phyloP scores from a whole-genome alignment of 2,797 vertebrate genomes.

The Salarias fasciatus region DNA sequence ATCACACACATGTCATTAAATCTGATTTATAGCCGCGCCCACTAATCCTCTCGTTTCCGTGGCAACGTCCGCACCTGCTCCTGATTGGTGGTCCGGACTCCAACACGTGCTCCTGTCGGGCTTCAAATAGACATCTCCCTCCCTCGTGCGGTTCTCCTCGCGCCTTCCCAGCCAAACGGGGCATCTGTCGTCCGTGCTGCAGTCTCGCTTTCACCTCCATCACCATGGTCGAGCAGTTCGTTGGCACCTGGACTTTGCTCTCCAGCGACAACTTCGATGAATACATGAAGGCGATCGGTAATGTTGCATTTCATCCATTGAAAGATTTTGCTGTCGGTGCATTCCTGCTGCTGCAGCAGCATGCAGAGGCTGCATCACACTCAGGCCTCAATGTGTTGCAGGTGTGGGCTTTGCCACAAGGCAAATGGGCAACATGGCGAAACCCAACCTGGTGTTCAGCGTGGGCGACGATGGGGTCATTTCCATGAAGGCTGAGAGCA shows the following conservation, averaged over 20 bases:
- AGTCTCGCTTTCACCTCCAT: background rate
- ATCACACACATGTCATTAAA: constrained; percentile 21
- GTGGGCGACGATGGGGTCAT: constrained; percentile 62
- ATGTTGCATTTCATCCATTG: background rate
- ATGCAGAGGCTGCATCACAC: background rate
- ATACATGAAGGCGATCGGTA: constrained; percentile 93
- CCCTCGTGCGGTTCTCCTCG: background rate
- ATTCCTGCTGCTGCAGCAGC: background rate
- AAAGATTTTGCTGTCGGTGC: background rate
- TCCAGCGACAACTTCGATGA: constrained; percentile 91
- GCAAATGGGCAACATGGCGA: constrained; percentile 77
- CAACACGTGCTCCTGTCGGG: constrained; percentile 26
- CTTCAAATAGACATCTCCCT: constrained; percentile 49
- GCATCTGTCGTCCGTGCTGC: background rate
- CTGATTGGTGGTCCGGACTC: constrained; percentile 62
- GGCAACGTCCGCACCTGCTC: constrained; percentile 32
- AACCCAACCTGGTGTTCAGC: constrained; percentile 75
- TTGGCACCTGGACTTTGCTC: constrained; percentile 90
- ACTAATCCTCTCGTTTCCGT: constrained; percentile 38
- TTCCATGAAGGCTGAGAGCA: constrained; percentile 75
- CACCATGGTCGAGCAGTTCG: constrained; percentile 87
- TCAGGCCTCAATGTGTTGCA: constrained; percentile 44
- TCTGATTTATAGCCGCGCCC: constrained; percentile 51
- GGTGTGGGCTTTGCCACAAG: constrained; percentile 78
- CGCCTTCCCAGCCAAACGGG: background rate